Conservation (phyloP, 2,797 vertebrate genomes). For the Rhyacichthys aspro region DNA sequence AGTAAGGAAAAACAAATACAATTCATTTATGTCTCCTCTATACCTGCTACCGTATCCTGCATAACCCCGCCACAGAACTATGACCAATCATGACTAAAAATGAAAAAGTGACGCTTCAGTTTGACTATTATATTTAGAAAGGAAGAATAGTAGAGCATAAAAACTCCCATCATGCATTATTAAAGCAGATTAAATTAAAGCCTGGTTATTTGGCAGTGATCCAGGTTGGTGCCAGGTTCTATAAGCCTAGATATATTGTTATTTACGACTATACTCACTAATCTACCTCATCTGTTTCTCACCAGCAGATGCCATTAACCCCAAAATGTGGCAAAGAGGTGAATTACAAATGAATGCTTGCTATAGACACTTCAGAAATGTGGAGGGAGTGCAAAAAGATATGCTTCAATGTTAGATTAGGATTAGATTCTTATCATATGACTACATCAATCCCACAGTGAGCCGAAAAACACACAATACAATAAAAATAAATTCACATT, state of each 20-base stretch:
- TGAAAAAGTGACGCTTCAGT: too few species aligned
- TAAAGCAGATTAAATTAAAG: constrained; percentile 3
- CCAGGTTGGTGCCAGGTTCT: constrained; percentile 11
- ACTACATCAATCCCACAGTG: too few species aligned
- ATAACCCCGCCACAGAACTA: too few species aligned
- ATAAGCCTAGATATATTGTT: constrained; percentile 22
- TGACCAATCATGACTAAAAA: too few species aligned
- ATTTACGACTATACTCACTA: constrained; percentile 14
- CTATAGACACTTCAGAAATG: neutral
- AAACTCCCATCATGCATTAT: neutral
- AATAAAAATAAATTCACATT: too few species aligned
- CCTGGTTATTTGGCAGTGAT: constrained; percentile 16
- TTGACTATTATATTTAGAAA: too few species aligned
- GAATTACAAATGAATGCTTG: neutral
- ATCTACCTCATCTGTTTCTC: constrained; percentile 17
- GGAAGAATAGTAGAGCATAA: too few species aligned
- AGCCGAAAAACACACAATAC: too few species aligned
- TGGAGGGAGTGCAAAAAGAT: neutral
- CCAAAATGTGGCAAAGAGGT: neutral
- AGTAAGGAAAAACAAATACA: too few species aligned
- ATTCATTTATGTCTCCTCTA: too few species aligned
- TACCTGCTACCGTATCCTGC: too few species aligned
- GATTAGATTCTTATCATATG: too few species aligned
- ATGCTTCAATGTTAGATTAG: neutral
- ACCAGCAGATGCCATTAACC: constrained; percentile 7